Conservation (phyloP, 2,888 invertebrate genomes). For the Busseola fusca region DNA sequence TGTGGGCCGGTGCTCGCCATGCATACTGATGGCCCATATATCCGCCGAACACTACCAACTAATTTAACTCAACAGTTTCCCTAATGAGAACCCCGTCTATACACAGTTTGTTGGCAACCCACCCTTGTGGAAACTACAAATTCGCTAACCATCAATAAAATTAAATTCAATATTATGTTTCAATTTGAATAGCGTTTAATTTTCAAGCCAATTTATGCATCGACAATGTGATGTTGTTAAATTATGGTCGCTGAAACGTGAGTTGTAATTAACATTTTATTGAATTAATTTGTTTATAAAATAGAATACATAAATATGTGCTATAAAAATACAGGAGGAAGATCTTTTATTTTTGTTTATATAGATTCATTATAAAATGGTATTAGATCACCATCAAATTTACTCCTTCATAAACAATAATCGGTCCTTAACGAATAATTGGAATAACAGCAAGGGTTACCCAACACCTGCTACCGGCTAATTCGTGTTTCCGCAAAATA, state of each 20-base stretch:
- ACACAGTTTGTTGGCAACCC: slow-evolving; percentile 31
- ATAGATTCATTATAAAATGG: not conserved
- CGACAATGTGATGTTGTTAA: slow-evolving; percentile 1
- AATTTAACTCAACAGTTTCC: slow-evolving; percentile 69
- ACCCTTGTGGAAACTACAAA: slow-evolving; percentile 31
- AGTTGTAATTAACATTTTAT: slow-evolving; percentile 13
- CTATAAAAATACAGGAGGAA: not conserved
- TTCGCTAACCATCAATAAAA: slow-evolving; percentile 44
- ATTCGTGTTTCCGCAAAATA: slow-evolving; percentile 52
- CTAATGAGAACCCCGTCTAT: slow-evolving; percentile 64
- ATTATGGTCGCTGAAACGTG: not conserved
- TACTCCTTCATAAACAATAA: slow-evolving; percentile 53
- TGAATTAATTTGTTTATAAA: slow-evolving; percentile 9
- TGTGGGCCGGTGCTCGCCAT: slow-evolving; percentile 54
- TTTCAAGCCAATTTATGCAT: slow-evolving; percentile 38
- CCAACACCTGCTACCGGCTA: slow-evolving; percentile 57
- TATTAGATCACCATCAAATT: slow-evolving; percentile 7
- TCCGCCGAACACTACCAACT: slow-evolving; percentile 56
- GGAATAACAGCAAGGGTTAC: slow-evolving; percentile 50
- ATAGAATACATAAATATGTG: slow-evolving; percentile 3
- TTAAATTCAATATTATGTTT: slow-evolving; percentile 47
- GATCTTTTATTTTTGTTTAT: not conserved
- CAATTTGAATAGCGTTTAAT: slow-evolving; percentile 38
- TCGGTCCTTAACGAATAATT: slow-evolving; percentile 59
- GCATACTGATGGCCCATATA: slow-evolving; percentile 69